A percentile compares a stretch with the other conserved stretches of the same genome.
phyloP scores from a whole-genome alignment of 2,113 vertebrate species.

The Elaphurus davidianus region DNA sequence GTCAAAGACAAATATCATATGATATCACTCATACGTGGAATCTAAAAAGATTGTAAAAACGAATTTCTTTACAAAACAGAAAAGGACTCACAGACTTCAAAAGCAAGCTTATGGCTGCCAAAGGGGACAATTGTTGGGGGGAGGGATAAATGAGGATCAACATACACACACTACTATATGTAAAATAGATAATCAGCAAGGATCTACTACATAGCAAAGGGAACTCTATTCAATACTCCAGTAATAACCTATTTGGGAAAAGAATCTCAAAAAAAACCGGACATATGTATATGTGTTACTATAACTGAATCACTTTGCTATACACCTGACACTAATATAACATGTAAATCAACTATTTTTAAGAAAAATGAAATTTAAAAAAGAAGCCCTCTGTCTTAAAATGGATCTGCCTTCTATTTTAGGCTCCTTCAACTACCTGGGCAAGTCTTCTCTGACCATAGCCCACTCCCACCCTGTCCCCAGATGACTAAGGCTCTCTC shows the following conservation, averaged over 20 bases:
- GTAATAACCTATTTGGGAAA: not conserved
- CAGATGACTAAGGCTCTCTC: not conserved
- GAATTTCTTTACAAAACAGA: not conserved
- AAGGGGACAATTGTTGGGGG: not conserved
- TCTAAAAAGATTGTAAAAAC: not conserved
- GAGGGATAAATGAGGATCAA: not conserved
- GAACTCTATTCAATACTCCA: not conserved
- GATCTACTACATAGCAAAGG: not conserved
- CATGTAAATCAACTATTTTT: not conserved
- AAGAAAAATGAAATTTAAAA: not conserved
- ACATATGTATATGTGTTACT: not conserved
- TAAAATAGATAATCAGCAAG: not conserved
- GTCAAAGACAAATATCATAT: not conserved
- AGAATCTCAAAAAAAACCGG: not conserved
- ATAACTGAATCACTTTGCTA: not conserved
- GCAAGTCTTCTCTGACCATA: not conserved
- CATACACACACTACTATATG: not conserved
- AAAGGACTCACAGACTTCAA: not conserved
- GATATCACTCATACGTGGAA: not conserved
- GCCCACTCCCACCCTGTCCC: not conserved
- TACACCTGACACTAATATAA: not conserved
- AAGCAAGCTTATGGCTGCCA: not conserved
- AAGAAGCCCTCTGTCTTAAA: not conserved
- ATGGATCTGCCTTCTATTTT: not conserved
- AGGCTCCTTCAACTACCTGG: not conserved